Evolutionary conservation across 2,888 invertebrate species (phyloP).

Genomic region (Drosophila recens): DNA sequence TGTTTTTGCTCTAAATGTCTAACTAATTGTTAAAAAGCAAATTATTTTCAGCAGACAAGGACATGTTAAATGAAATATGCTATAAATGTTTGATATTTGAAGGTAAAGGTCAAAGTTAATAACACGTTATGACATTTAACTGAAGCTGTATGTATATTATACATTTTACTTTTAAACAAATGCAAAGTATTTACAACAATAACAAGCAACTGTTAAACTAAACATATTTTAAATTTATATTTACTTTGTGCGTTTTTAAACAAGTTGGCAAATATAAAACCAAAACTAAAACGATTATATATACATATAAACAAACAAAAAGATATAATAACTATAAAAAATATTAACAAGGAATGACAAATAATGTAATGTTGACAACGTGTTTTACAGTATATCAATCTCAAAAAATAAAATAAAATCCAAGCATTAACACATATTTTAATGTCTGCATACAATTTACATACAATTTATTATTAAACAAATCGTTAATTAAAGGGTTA

Average conservation of each 20-base stretch:
- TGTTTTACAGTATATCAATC: slow-evolving; percentile 58
- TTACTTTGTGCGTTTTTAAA: slow-evolving; percentile 68
- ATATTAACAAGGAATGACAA: slow-evolving; percentile 52
- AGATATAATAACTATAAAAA: slow-evolving; percentile 33
- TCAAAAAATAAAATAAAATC: slow-evolving; percentile 29
- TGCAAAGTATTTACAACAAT: slow-evolving; percentile 66
- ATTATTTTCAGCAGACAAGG: slow-evolving; percentile 68
- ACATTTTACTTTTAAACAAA: slow-evolving; percentile 69
- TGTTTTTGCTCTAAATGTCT: slow-evolving; percentile 83
- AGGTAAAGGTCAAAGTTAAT: slow-evolving; percentile 47
- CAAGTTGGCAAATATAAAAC: slow-evolving; percentile 55
- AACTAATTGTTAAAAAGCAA: slow-evolving; percentile 75
- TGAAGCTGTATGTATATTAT: slow-evolving; percentile 75
- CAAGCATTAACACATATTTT: slow-evolving; percentile 63
- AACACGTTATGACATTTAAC: slow-evolving; percentile 61
- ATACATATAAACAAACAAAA: slow-evolving; percentile 29
- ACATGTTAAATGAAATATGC: slow-evolving; percentile 54
- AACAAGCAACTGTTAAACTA: slow-evolving; percentile 42
- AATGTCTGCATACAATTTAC: slow-evolving; percentile 69
- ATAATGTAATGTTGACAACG: slow-evolving; percentile 65
- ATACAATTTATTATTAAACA: slow-evolving; percentile 55
- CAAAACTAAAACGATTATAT: slow-evolving; percentile 12
- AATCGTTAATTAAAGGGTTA: slow-evolving; percentile 48
- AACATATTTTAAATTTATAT: slow-evolving; percentile 59
- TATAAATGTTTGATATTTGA: slow-evolving; percentile 57